Evolutionary conservation across 2,797 vertebrate genomes (phyloP).

Genomic region (Anabas testudineus): DNA sequence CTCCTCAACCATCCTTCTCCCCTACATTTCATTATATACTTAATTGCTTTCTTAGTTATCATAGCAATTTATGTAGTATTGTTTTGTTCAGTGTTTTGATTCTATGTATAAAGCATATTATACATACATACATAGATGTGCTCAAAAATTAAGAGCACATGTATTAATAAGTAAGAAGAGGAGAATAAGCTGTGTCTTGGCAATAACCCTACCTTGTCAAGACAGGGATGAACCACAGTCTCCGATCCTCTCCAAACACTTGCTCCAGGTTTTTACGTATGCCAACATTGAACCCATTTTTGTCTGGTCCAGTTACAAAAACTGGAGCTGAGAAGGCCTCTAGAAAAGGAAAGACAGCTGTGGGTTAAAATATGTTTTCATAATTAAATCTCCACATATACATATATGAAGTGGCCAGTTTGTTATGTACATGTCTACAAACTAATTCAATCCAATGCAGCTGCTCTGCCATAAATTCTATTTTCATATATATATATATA

Average conservation of each 20-base stretch:
- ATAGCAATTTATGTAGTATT: neutral
- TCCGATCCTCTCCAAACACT: conserved; percentile 94
- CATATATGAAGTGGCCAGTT: neutral
- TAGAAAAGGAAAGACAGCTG: conserved; percentile 58
- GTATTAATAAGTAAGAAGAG: neutral
- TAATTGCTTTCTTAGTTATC: neutral
- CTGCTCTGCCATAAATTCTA: no score
- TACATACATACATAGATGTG: neutral
- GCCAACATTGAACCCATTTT: conserved; percentile 95
- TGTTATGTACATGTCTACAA: no score
- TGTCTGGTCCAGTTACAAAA: conserved; percentile 92
- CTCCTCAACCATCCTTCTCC: neutral
- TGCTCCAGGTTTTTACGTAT: conserved; percentile 91
- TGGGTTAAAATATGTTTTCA: conserved; percentile 8
- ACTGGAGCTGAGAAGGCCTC: conserved; percentile 97
- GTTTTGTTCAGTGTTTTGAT: neutral
- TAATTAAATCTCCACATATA: conserved; percentile 17
- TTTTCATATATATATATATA: no score
- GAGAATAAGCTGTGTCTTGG: neutral
- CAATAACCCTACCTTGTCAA: conserved; percentile 88
- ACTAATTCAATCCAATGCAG: no score
- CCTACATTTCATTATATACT: neutral
- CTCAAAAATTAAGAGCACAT: neutral
- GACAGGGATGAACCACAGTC: conserved; percentile 93
- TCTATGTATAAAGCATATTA: neutral